phyloP scores from a whole-genome alignment of 2,113 vertebrate genomes.

The Bucco capensis region DNA sequence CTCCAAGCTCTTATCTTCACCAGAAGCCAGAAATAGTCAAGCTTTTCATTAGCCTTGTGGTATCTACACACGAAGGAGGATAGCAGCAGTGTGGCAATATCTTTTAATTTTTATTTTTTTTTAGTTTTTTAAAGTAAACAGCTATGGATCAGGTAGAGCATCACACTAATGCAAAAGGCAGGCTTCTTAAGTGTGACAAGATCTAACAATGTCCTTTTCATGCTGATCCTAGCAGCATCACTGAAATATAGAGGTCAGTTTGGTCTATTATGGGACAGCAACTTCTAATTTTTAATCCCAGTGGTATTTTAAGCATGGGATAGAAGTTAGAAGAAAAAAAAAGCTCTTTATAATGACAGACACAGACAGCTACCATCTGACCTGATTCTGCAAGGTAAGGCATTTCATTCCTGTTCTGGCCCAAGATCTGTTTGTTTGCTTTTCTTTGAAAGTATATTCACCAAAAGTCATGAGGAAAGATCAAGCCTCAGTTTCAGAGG shows the following conservation, averaged over 20 bases:
- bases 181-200: neutral
- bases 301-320: slow-evolving; percentile 12
- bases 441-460: neutral
- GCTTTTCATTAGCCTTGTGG: neutral
- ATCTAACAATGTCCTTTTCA: neutral
- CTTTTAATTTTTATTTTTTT: too few relatives aligned
- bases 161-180: neutral
- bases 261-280: slow-evolving; percentile 38
- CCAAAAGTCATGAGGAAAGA: neutral
- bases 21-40: neutral
- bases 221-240: neutral
- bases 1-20: neutral
- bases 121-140: neutral
- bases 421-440: rapidly evolving
- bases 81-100: neutral
- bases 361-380: neutral
- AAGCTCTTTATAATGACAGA: slow-evolving; percentile 3
- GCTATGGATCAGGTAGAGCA: neutral
- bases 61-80: neutral
- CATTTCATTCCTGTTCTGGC: neutral
- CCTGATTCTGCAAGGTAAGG: slow-evolving; percentile 24
- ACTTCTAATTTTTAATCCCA: slow-evolving; percentile 48
- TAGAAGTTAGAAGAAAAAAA: neutral
- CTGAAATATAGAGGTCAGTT: slow-evolving; percentile 41
- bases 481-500: neutral